phyloP scores from a whole-genome alignment of 2,888 invertebrate genomes.

The Megaustenia siamemsis region DNA sequence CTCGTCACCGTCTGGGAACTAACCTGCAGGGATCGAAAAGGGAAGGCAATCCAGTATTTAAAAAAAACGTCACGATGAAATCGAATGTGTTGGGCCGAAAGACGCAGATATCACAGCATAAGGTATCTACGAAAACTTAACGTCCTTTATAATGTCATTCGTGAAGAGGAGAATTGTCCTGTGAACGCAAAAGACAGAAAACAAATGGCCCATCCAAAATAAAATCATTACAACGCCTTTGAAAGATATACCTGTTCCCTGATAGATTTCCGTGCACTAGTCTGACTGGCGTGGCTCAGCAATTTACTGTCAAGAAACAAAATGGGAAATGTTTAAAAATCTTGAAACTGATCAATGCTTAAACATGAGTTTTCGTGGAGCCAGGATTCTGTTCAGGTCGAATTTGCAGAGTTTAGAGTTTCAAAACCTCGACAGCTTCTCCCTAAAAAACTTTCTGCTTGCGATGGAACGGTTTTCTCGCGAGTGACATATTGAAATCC shows the following conservation, averaged over 20 bases:
- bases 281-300: neutral
- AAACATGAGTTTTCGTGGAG: neutral
- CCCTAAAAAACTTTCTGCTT: neutral
- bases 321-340: neutral
- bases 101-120: too few relatives aligned
- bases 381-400: neutral
- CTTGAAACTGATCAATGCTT: conserved; percentile 7
- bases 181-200: too few relatives aligned
- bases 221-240: too few relatives aligned
- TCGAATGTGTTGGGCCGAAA: too few relatives aligned
- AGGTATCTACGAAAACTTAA: too few relatives aligned
- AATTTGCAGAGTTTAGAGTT: conserved; percentile 40
- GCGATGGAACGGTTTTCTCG: neutral
- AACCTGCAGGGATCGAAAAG: too few relatives aligned
- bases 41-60: too few relatives aligned
- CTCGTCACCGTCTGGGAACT: too few relatives aligned
- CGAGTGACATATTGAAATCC: conserved; percentile 32
- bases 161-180: too few relatives aligned
- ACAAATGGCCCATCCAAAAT: too few relatives aligned
- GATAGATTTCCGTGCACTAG: neutral
- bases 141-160: too few relatives aligned
- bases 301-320: neutral
- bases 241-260: neutral
- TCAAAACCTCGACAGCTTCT: conserved; percentile 1
- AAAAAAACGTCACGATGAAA: too few relatives aligned